Evolutionary conservation across 2,888 invertebrate genomes (phyloP).

Genomic region (Protophormia terraenovae): DNA sequence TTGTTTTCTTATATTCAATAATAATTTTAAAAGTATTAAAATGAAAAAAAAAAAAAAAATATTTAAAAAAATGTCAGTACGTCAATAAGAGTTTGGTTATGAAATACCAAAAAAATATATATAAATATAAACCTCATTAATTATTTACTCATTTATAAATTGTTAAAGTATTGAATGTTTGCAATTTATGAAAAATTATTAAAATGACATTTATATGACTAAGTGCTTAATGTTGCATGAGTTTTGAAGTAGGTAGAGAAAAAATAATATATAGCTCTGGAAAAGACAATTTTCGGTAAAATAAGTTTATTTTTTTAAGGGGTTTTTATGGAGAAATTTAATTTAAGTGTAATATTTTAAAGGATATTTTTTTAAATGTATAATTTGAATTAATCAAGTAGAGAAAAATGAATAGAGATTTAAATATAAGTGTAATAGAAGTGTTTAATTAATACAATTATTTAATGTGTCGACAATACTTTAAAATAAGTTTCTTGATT

Average conservation of each 20-base stretch:
- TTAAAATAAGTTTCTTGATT: too few species aligned
- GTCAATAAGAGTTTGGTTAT: constrained; percentile 13
- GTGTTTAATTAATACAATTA: too few species aligned
- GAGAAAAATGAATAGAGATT: too few species aligned
- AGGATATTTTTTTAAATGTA: too few species aligned
- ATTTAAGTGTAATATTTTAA: too few species aligned
- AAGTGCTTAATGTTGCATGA: not conserved
- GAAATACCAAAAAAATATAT: not conserved
- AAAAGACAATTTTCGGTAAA: too few species aligned
- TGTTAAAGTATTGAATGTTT: not conserved
- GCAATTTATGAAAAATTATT: not conserved
- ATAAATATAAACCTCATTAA: constrained; percentile 2
- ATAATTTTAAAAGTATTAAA: constrained; percentile 15
- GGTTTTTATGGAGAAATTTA: too few species aligned
- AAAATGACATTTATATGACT: not conserved
- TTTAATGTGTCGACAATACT: too few species aligned
- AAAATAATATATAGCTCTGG: not conserved
- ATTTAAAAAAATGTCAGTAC: not conserved
- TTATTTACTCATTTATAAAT: constrained; percentile 21
- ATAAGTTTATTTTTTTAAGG: too few species aligned
- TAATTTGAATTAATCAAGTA: too few species aligned
- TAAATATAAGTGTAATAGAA: too few species aligned
- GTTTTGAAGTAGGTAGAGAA: not conserved
- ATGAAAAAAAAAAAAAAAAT: not conserved
- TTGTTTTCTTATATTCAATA: too few species aligned